Conservation (phyloP, 2,113 vertebrate genomes). For the Nesogale talazaci region DNA sequence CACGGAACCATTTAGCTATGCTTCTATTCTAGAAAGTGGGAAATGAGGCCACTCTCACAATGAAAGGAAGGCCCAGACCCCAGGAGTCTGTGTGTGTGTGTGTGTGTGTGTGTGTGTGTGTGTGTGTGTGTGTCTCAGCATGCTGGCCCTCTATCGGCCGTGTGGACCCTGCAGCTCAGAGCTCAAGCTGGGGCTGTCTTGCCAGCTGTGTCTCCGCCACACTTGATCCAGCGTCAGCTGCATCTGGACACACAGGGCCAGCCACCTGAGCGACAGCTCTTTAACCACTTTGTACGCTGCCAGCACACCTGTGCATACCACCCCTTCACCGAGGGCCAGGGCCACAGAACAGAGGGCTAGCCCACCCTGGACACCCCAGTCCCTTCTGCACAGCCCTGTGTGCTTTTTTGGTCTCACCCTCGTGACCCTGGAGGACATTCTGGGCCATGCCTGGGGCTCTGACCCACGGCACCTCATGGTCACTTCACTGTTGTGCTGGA, state of each 20-base stretch:
- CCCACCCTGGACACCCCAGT: neutral
- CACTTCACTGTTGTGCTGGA: fast-evolving
- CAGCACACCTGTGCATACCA: fast-evolving
- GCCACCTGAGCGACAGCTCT: neutral
- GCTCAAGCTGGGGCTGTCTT: too few relatives aligned
- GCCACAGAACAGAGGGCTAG: neutral
- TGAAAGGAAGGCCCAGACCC: fast-evolving
- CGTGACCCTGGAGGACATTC: neutral
- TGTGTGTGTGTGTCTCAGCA: too few relatives aligned
- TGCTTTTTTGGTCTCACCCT: too few relatives aligned
- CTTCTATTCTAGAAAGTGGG: neutral
- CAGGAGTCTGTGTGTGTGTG: fast-evolving
- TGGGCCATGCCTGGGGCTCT: too few relatives aligned
- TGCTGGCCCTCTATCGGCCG: too few relatives aligned
- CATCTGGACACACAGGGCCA: fast-evolving
- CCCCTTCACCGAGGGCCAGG: neutral
- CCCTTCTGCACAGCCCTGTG: fast-evolving
- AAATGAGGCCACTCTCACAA: fast-evolving
- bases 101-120: too few relatives aligned
- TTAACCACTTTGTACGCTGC: fast-evolving
- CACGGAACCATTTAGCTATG: fast-evolving
- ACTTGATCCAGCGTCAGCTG: fast-evolving
- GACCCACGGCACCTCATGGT: fast-evolving
- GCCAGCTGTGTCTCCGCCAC: too few relatives aligned
- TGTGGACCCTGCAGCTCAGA: too few relatives aligned